phyloP scores from a whole-genome alignment of 2,797 vertebrate genomes.

The Columba guinea region DNA sequence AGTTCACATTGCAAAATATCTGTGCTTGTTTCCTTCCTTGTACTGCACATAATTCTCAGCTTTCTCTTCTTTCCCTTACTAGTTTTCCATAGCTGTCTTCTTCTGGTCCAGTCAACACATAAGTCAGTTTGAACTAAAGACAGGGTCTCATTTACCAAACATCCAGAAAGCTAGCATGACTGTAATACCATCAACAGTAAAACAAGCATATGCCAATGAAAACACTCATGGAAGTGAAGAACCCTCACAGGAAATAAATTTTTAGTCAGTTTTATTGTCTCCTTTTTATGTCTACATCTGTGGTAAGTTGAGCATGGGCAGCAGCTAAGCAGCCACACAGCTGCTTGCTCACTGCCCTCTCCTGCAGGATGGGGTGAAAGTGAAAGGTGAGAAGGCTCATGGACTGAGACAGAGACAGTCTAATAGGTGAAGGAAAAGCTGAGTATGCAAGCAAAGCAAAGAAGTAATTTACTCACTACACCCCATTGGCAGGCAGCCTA shows the following conservation, averaged over 20 bases:
- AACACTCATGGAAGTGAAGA: neutral
- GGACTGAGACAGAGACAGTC: neutral
- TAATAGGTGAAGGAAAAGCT: neutral
- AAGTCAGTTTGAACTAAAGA: neutral
- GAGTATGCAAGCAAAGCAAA: neutral
- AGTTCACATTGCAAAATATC: neutral
- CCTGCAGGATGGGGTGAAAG: neutral
- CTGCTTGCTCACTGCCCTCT: neutral
- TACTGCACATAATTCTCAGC: neutral
- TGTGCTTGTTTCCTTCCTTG: neutral
- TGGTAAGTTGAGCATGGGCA: accelerated
- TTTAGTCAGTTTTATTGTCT: neutral
- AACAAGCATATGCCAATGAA: neutral
- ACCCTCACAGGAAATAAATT: neutral
- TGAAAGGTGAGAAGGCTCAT: neutral
- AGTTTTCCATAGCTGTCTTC: neutral
- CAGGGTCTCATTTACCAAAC: neutral
- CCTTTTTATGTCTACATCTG: neutral
- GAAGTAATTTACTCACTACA: neutral
- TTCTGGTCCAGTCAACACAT: neutral
- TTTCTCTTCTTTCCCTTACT: neutral
- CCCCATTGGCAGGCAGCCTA: neutral
- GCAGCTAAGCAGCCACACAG: neutral
- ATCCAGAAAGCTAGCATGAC: neutral
- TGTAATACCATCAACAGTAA: neutral